These are phyloP conservation scores for Tanypteryx hageni DNA, from an alignment of 2,888 invertebrate genomes.

Conservation along the genomic window DNA sequence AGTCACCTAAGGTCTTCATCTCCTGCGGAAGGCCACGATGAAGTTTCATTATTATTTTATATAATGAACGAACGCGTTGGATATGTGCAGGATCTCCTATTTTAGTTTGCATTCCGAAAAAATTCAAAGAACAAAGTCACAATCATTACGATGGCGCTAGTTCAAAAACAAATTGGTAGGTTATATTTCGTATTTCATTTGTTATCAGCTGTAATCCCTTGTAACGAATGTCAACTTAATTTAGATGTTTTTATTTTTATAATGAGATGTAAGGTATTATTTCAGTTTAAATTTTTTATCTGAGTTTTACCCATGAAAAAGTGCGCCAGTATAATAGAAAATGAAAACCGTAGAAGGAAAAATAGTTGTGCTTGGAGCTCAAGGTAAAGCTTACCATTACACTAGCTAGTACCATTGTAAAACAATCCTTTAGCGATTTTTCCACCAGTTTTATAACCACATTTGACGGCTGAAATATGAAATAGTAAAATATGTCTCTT, in stretches of 20 bases:
- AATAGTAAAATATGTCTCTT: neutral
- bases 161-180: neutral
- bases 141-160: neutral
- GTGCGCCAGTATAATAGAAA: slow-evolving; percentile 65
- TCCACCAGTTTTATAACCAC: too few species aligned
- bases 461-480: too few species aligned
- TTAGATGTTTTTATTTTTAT: slow-evolving; percentile 3
- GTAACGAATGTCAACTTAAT: slow-evolving; percentile 43
- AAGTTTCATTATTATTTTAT: slow-evolving; percentile 87
- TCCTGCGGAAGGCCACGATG: slow-evolving; percentile 87
- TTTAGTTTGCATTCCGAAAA: neutral
- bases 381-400: slow-evolving; percentile 81
- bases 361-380: slow-evolving; percentile 89
- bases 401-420: neutral
- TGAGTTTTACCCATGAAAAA: neutral
- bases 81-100: slow-evolving; percentile 35
- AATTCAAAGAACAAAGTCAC: neutral
- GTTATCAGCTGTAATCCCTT: slow-evolving; percentile 56
- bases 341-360: slow-evolving; percentile 90
- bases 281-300: neutral
- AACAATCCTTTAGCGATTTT: neutral
- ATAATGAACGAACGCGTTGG: slow-evolving; percentile 81
- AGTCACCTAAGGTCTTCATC: slow-evolving; percentile 84
- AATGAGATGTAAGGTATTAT: slow-evolving; percentile 19
- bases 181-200: slow-evolving; percentile 21